These are phyloP conservation scores for Neostethus bicornis DNA, from an alignment of 2,797 vertebrate genomes.

Conservation along the genomic window DNA sequence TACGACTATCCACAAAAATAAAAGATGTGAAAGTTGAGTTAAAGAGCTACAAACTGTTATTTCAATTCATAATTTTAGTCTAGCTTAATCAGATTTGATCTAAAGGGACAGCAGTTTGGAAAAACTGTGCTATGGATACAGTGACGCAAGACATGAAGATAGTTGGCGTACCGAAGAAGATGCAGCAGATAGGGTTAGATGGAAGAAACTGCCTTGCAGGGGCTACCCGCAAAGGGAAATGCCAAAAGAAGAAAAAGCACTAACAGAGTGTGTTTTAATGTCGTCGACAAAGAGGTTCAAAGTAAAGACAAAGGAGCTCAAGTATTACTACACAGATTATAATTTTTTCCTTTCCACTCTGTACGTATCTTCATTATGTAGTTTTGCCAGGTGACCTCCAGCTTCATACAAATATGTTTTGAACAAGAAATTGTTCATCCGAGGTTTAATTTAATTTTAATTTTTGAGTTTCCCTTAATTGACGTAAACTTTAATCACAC, in stretches of 20 bases:
- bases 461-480: background rate
- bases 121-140: too few relatives aligned
- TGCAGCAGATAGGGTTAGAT: too few relatives aligned
- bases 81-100: background rate
- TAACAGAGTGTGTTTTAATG: background rate
- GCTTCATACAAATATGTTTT: background rate
- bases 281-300: background rate
- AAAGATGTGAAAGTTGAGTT: conserved; percentile 4
- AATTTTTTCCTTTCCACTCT: conserved; percentile 2
- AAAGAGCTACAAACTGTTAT: background rate
- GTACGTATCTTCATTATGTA: conserved; percentile 2
- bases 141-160: too few relatives aligned
- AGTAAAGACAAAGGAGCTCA: background rate
- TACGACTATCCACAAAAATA: conserved; percentile 10
- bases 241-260: too few relatives aligned
- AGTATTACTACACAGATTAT: background rate
- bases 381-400: too few relatives aligned
- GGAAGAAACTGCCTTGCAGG: too few relatives aligned
- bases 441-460: too few relatives aligned
- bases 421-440: conserved; percentile 5
- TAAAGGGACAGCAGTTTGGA: conserved; percentile 2
- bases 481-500: background rate
- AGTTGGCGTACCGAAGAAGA: too few relatives aligned
- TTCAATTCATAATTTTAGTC: background rate
- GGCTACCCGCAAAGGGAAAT: too few relatives aligned